Percentiles rank a stretch among this genome's conserved stretches.
phyloP scores from a whole-genome alignment of 2,797 vertebrate genomes.

The Synanceia verrucosa region DNA sequence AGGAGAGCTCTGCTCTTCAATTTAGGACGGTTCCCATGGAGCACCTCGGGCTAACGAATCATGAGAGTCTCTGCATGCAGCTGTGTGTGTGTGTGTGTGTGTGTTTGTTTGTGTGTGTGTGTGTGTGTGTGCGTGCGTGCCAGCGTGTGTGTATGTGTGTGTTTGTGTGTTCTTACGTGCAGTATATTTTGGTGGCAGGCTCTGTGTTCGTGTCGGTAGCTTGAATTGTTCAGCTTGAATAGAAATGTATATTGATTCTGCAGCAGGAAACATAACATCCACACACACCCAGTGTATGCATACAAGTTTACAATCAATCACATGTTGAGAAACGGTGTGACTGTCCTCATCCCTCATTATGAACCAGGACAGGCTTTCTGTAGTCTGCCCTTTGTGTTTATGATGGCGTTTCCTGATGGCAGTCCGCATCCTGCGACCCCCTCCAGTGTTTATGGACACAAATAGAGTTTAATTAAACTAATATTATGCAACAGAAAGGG shows the following conservation, averaged over 20 bases:
- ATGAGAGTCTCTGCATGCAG: constrained; percentile 8
- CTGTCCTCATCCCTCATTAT: not conserved
- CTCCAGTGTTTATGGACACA: constrained; percentile 60
- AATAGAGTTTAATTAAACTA: constrained; percentile 46
- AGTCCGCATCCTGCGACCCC: constrained; percentile 53
- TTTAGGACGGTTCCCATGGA: constrained; percentile 73
- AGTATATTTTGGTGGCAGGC: constrained; percentile 30
- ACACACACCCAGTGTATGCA: not conserved
- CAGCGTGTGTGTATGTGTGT: no score
- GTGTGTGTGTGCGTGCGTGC: constrained; percentile 7
- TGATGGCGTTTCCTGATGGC: constrained; percentile 55
- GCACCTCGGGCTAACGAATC: constrained; percentile 61
- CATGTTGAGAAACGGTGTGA: constrained; percentile 7
- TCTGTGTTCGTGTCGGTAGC: constrained; percentile 14
- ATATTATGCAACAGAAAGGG: constrained; percentile 51
- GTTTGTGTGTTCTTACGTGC: constrained; percentile 7
- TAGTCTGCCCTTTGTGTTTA: constrained; percentile 50
- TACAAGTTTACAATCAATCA: not conserved
- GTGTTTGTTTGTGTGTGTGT: constrained; percentile 1
- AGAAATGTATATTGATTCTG: constrained; percentile 26
- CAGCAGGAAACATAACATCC: constrained; percentile 15
- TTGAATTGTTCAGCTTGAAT: constrained; percentile 19
- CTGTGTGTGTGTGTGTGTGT: not conserved
- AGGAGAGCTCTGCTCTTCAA: constrained; percentile 76
- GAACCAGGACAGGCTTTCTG: constrained; percentile 13